Percentiles rank a stretch among this genome's conserved stretches.
Conservation (phyloP, 92 coral and sea anemone genomes). For the Phenganax subtilis region DNA sequence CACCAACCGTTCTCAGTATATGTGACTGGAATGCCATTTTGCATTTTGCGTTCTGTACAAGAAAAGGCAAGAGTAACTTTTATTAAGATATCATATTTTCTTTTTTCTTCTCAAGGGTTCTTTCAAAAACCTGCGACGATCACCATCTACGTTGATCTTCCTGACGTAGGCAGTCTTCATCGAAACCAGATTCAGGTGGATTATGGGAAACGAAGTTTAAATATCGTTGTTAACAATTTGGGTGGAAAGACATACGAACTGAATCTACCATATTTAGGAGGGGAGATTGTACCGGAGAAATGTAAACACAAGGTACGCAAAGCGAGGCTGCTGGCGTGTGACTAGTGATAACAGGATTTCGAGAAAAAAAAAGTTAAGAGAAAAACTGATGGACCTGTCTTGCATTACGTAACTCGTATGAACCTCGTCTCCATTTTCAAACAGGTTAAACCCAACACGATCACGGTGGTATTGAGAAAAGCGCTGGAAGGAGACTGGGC, state of each 20-base stretch:
- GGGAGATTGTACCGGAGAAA: slow-evolving; percentile 60
- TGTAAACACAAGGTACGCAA: slow-evolving; percentile 44
- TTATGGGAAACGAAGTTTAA: slow-evolving; percentile 56
- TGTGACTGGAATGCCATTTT: background rate
- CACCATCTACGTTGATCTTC: slow-evolving; percentile 72
- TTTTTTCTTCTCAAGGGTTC: slow-evolving; percentile 51
- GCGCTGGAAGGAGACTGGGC: slow-evolving; percentile 63
- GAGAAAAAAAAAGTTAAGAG: background rate
- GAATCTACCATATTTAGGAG: slow-evolving; percentile 60
- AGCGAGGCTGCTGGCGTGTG: background rate
- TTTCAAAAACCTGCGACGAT: slow-evolving; percentile 76
- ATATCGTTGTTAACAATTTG: slow-evolving; percentile 59
- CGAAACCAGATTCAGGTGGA: slow-evolving; percentile 63
- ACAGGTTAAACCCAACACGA: slow-evolving; percentile 61
- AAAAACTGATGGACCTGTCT: no score
- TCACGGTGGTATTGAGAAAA: slow-evolving; percentile 71
- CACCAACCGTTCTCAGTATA: no score
- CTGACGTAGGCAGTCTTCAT: slow-evolving; percentile 67
- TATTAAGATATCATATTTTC: background rate
- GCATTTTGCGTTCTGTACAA: no score
- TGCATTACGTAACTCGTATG: no score
- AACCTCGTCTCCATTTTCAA: slow-evolving; percentile 28
- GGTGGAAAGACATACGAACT: slow-evolving; percentile 80
- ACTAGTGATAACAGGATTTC: no score
- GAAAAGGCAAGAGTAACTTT: background rate